Evolutionary conservation across 2,797 vertebrate genomes (phyloP), one percentile per base, ranked within the genome.

Genomic region (Pipistrellus nathusii): DNA sequence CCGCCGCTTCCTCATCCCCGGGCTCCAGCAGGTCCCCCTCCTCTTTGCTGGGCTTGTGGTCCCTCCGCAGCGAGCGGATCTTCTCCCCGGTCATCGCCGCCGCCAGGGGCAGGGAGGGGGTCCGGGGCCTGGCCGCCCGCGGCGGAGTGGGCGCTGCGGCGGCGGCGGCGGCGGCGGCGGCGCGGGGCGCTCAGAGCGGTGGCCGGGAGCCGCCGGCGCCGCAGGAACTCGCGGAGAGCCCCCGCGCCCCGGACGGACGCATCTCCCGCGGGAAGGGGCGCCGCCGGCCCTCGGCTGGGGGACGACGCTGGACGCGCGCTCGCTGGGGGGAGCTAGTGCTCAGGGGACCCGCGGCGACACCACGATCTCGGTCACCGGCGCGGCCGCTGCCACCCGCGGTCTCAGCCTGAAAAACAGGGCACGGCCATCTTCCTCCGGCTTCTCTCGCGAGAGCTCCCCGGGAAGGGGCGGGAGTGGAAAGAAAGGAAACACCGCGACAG

Each of bases 41-140:
- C 94, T 99, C 99, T 96, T 99, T 99, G 98, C 98, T 99, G 92
- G 99, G 99, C 96, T 99, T 99, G 93, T 99, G 99, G 97, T 99
- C 99, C 98, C 99, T 99, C 95, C 99, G 99, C 98, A 99, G 98
- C 92, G 99, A 99, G 98, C 99, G 99, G 98, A 99, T 98, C 99
- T 99, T 99, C 98, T 99, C 99, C 95, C 99, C 99, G 97, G 99
- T 99, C 99, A 99, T 99, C 91, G 98, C 98, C 91, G 98, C 98
- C 97, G 91, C 97, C 97, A 84, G 91, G 90, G 92, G 89, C 94
- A 68, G 76, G 84, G 46, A 69, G 83, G 85, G 41, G 55, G 11
- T 83, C 88, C 91, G 41, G 94, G 92, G 95, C 95, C 88, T 90
- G 93, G 44, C 92, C 97, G 94, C 93, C 68, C 88, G 82, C 85